A percentile compares a stretch with the other conserved stretches of the same genome.
Conservation (phyloP, 1,140 invertebrate genomes). For the Leptestheria dahalacensis region DNA sequence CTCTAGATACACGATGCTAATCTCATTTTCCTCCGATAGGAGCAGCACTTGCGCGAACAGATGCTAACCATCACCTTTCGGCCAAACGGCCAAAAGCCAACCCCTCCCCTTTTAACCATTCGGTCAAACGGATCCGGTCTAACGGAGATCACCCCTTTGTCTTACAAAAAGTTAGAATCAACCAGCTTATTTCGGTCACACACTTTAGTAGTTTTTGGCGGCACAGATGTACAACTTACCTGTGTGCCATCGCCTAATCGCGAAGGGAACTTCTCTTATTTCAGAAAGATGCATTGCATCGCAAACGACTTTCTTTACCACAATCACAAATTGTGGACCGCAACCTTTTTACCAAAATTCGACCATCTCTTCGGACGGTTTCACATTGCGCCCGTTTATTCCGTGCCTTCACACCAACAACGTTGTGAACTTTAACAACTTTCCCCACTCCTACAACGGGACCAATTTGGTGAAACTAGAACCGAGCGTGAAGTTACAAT, state of each 20-base stretch:
- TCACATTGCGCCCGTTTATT: background rate
- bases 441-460: background rate
- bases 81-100: too few relatives aligned
- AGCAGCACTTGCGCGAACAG: too few relatives aligned
- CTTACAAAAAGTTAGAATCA: background rate
- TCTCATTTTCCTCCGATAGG: too few relatives aligned
- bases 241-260: background rate
- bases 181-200: background rate
- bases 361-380: background rate
- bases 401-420: background rate
- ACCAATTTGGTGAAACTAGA: background rate
- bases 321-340: background rate
- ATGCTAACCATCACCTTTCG: too few relatives aligned
- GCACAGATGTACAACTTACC: background rate
- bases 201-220: background rate
- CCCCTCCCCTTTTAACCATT: too few relatives aligned
- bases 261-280: background rate
- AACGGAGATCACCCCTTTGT: too few relatives aligned
- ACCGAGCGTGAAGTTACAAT: background rate
- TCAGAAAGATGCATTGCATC: background rate
- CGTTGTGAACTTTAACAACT: background rate
- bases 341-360: background rate
- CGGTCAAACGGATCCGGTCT: too few relatives aligned
- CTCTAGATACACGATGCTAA: too few relatives aligned
- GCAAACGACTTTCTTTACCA: background rate